Evolutionary conservation across 1,140 invertebrate genomes (phyloP).

Genomic region (Cherax quadricarinatus): DNA sequence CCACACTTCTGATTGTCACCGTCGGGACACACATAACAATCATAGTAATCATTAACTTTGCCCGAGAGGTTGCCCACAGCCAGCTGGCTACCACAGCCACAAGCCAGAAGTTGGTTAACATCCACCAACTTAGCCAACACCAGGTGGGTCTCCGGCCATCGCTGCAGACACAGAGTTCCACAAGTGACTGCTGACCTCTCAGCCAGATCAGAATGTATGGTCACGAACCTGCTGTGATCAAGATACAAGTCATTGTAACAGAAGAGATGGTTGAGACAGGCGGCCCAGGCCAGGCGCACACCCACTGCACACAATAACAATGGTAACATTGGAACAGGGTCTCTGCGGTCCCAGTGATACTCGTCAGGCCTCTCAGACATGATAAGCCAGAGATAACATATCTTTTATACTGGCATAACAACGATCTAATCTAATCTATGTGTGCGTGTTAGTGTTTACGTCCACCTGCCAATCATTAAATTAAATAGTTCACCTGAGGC

Average conservation of each 20-base stretch:
- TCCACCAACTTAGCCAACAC: constrained; percentile 32
- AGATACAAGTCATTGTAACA: constrained; percentile 48
- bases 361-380: no score
- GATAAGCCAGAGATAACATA: no score
- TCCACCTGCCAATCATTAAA: no score
- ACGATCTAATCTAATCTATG: no score
- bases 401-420: no score
- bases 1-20: constrained; percentile 32
- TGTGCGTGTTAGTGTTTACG: no score
- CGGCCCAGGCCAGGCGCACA: neutral
- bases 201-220: neutral
- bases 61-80: constrained; percentile 20
- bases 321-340: neutral
- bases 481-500: no score
- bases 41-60: neutral
- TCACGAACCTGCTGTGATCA: constrained; percentile 8
- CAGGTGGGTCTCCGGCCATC: neutral
- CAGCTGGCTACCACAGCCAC: constrained; percentile 27
- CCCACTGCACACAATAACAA: neutral
- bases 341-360: no score
- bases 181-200: constrained; percentile 11
- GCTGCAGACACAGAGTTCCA: neutral
- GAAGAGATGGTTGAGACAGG: constrained; percentile 19
- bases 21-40: constrained; percentile 30
- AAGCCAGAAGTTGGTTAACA: constrained; percentile 28